Evolutionary conservation across 2,113 vertebrate genomes (phyloP).

Genomic region (Phoenicopterus ruber): DNA sequence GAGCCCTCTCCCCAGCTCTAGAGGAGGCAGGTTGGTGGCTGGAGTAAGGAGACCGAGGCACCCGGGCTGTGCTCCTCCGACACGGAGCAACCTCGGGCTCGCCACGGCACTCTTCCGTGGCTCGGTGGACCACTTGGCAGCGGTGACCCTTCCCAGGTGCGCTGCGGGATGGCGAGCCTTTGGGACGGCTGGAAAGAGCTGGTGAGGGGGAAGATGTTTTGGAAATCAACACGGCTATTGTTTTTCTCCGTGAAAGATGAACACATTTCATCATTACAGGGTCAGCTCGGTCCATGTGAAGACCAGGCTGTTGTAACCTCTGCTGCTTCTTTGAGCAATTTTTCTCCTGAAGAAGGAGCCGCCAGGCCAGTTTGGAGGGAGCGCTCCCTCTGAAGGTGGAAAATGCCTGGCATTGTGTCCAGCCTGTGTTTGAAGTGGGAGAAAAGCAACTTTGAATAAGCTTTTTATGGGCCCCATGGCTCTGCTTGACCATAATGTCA

Average conservation of each 20-base stretch:
- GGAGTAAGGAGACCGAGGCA: neutral
- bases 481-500: slow-evolving; percentile 66
- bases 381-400: neutral
- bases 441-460: slow-evolving; percentile 57
- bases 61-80: rapidly evolving
- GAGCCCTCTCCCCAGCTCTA: neutral
- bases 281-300: neutral
- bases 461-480: slow-evolving; percentile 54
- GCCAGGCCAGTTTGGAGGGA: neutral
- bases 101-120: rapidly evolving
- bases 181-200: neutral
- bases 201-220: neutral
- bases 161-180: neutral
- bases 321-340: neutral
- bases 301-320: neutral
- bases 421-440: slow-evolving; percentile 51
- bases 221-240: neutral
- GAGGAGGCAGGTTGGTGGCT: neutral
- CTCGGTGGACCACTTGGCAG: neutral
- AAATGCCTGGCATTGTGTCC: slow-evolving; percentile 61
- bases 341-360: neutral
- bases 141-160: neutral
- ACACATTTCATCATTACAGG: neutral
- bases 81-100: neutral
- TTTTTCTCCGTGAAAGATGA: neutral